Percentiles rank a stretch among this genome's conserved stretches.
phyloP scores from a whole-genome alignment of 2,113 vertebrate species.

The Dinomys branickii region DNA sequence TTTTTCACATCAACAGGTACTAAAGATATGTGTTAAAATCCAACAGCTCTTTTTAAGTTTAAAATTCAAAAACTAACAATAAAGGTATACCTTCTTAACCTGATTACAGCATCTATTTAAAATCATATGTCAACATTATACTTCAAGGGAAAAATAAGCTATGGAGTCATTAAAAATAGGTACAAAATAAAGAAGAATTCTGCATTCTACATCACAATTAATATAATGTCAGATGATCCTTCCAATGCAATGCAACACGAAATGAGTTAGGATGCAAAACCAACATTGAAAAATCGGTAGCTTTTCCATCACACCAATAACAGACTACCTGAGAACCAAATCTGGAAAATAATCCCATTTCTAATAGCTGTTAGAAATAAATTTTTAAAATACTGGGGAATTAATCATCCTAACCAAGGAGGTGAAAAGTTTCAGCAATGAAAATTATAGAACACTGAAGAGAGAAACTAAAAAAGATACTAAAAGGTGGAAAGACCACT shows the following conservation, averaged over 20 bases:
- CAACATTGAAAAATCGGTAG: background rate
- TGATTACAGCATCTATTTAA: conserved; percentile 1
- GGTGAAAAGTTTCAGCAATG: background rate
- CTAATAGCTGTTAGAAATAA: background rate
- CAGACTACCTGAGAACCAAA: background rate
- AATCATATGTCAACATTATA: background rate
- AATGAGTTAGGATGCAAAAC: background rate
- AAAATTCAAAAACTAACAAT: background rate
- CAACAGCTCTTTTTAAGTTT: background rate
- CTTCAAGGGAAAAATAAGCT: conserved; percentile 5
- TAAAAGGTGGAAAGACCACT: background rate
- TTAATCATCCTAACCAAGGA: background rate
- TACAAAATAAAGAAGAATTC: background rate
- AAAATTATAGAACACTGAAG: background rate
- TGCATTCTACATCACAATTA: background rate
- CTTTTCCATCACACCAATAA: background rate
- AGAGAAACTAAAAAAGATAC: background rate
- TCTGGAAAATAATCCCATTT: background rate
- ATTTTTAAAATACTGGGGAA: background rate
- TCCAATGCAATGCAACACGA: background rate
- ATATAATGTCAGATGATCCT: background rate
- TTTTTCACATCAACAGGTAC: background rate
- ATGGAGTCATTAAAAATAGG: background rate
- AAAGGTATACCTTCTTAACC: background rate
- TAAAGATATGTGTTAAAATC: conserved; percentile 40